Evolutionary conservation across 2,888 invertebrate species (phyloP), one percentile per base, ranked within the genome.

Genomic region (Trichogramma evanescens): DNA sequence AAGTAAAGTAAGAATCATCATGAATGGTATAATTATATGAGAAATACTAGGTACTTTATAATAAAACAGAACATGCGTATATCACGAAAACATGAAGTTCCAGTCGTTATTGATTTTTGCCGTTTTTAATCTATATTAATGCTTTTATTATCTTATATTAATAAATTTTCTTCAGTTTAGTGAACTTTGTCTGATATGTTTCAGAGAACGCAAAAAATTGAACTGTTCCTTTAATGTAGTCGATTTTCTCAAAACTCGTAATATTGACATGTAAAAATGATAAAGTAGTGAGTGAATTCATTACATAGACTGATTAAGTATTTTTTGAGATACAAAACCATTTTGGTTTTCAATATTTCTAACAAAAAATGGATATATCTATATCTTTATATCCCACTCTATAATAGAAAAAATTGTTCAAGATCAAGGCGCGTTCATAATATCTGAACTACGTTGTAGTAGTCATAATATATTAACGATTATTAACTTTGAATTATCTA

Each of bases 1-100:
- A 69, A 76, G 73, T 76, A 76, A 73, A 75, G 70, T 76, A 76
- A 76, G 72, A 71, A 73, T 72, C 72, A 76, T 75, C 73, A 74
- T 72, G 73, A 74, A 74, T 71, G 76, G 69, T 77, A 74, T 76
- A 78, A 76, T 74, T 75, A 73, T 77, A 73, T 70, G 71, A 72
- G 65, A 69, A 67, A 72, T 71, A 67, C 70, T 76, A 75, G 74
- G 68, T 76, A 75, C 71, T 73, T 75, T 75, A 74, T 74, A 70
- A 72, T 73, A 74, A 62, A 74, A 75, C 70, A 71, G 71, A 74
- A 74, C 70, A 71, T 70, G 73, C 72, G 73, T 75, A 13, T 13
- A 75, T 71, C 70, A 66, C 71, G 71, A 69, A 70, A 73, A 72
- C 71, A 74, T 72, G 72, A 69, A 70, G 72, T 75, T 73, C 71